These are phyloP conservation scores for Solea senegalensis DNA, from an alignment of 2,113 vertebrate species.

Conservation along the genomic window DNA sequence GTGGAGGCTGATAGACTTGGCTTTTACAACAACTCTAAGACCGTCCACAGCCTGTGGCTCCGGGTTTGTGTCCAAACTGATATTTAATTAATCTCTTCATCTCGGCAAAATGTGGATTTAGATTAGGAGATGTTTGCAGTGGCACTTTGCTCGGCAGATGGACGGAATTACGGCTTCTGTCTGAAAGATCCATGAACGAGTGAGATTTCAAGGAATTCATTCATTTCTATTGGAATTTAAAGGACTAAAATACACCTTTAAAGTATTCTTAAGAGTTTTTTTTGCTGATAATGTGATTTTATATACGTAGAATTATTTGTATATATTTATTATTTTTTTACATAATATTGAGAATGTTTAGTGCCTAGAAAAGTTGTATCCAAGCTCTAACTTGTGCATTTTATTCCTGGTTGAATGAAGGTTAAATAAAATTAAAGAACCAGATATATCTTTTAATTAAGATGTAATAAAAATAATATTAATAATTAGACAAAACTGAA, in stretches of 20 bases:
- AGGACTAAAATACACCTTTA: background rate
- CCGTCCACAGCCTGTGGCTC: slow-evolving; percentile 17
- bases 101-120: slow-evolving; percentile 45
- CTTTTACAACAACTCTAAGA: slow-evolving; percentile 30
- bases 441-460: background rate
- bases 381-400: no score
- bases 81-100: slow-evolving; percentile 53
- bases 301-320: no score
- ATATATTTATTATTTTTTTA: background rate
- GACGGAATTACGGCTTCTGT: slow-evolving; percentile 7
- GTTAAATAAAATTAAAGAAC: background rate
- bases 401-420: no score
- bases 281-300: no score
- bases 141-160: slow-evolving; percentile 35
- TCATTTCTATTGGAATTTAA: background rate
- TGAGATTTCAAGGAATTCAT: no score
- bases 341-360: no score
- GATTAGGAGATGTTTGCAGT: slow-evolving; percentile 37
- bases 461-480: no score
- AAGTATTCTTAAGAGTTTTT: no score
- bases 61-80: slow-evolving; percentile 44
- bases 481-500: no score
- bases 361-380: no score
- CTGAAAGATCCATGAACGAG: background rate
- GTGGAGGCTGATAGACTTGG: slow-evolving; percentile 43